Evolutionary conservation across 2,888 invertebrate species (phyloP), one percentile per base, ranked within the genome.

Genomic region (Masnerella sp.): DNA sequence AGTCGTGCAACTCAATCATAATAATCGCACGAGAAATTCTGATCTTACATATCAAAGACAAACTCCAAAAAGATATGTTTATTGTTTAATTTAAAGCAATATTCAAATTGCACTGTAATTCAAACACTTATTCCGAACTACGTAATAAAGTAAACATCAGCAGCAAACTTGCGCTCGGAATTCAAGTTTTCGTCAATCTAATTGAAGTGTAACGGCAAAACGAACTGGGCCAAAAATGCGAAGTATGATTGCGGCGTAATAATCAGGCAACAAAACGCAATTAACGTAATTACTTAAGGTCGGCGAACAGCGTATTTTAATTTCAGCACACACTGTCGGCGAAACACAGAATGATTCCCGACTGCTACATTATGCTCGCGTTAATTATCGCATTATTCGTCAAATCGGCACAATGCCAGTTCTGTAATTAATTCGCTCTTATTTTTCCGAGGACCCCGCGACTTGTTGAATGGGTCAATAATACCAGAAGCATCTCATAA

Each of bases 381-480:
- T 51, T 62, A 62, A 62, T 51, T 62, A 62, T 34, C 51, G 22
- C 38, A 43, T 62, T 62, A 52, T 43, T 42, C 62, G 43, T 51
- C 52, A 52, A 42, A 52, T 52, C 15, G 30, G 14, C 25, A 40
- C 40, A 45, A 38, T 49, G 9, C 5, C 15, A 61, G 17, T 51
- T 59, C 34, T 30, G 18, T 28, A 65, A 65, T 54, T 45, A 65
- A 62, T 43, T 49, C 51, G 20, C 49, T 11, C 3, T 49, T 30
- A 40, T 49, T 61, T 62, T 51, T 62, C 51, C 17, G 49, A 32
- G 22, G n/a, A n/a, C n/a, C n/a, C n/a, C n/a, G n/a, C n/a, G n/a
- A n/a, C n/a, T n/a, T n/a, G n/a, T n/a, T n/a, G n/a, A n/a, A n/a
- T n/a, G n/a, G n/a, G n/a, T n/a, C n/a, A n/a, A n/a, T n/a, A n/a